Evolutionary conservation across 2,888 invertebrate genomes (phyloP).

Genomic region (Nemotelus nigrinus): DNA sequence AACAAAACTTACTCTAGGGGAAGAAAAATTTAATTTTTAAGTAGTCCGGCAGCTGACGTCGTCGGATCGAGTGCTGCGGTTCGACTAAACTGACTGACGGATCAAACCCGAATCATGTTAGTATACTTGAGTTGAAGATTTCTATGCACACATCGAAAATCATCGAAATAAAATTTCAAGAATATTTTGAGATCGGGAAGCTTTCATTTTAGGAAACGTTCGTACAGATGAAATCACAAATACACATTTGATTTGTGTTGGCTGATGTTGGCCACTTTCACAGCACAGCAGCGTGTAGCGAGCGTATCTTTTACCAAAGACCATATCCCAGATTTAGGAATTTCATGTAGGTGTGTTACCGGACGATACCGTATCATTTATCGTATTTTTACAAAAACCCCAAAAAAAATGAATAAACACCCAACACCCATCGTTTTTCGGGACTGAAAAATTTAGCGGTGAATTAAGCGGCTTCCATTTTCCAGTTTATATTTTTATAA

Average conservation of each 20-base stretch:
- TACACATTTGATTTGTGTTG: slow-evolving; percentile 2
- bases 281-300: neutral
- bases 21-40: slow-evolving; percentile 63
- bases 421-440: neutral
- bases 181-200: slow-evolving; percentile 37
- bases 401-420: slow-evolving; percentile 6
- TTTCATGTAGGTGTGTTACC: slow-evolving; percentile 45
- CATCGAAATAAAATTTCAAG: slow-evolving; percentile 30
- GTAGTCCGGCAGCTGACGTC: slow-evolving; percentile 66
- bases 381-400: slow-evolving; percentile 34
- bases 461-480: neutral
- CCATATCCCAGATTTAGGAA: slow-evolving; percentile 47
- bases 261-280: slow-evolving; percentile 24
- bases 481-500: neutral
- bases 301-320: slow-evolving; percentile 4
- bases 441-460: neutral
- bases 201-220: slow-evolving; percentile 52
- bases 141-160: slow-evolving; percentile 24
- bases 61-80: slow-evolving; percentile 67
- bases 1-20: slow-evolving; percentile 64
- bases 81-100: slow-evolving; percentile 66
- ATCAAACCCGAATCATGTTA: slow-evolving; percentile 48
- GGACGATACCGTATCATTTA: slow-evolving; percentile 46
- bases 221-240: slow-evolving; percentile 40
- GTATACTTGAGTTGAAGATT: slow-evolving; percentile 25